Evolutionary conservation across 2,888 invertebrate species (phyloP).

Genomic region (Proisotoma minuta): DNA sequence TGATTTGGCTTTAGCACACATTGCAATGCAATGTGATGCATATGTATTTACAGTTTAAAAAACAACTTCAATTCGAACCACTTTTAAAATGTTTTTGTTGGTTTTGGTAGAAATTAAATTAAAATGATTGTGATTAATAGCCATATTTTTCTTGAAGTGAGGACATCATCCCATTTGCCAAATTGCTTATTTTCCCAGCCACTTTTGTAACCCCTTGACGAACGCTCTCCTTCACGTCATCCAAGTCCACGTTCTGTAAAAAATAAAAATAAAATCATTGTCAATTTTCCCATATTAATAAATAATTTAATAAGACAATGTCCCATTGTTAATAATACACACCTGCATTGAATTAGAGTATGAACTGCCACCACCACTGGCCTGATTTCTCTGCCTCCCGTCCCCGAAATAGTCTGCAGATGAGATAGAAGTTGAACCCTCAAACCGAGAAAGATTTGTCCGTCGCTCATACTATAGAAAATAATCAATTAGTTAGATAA

Average conservation of each 20-base stretch:
- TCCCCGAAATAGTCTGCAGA: conserved; percentile 91
- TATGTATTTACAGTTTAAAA: conserved; percentile 3
- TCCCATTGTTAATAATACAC: no score
- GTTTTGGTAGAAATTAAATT: no score
- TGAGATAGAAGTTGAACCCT: conserved; percentile 91
- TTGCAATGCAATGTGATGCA: no score
- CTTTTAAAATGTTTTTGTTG: no score
- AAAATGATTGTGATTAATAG: conserved; percentile 33
- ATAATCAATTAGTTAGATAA: conserved; percentile 23
- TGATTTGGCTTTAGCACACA: no score
- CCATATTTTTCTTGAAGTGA: conserved; percentile 71
- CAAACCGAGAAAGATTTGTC: conserved; percentile 68
- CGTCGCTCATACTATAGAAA: conserved; percentile 56
- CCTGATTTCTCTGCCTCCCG: conserved; percentile 49
- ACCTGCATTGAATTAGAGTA: conserved; percentile 24
- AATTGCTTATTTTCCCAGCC: conserved; percentile 88
- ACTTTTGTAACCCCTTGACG: conserved; percentile 95
- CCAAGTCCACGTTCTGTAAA: conserved; percentile 65
- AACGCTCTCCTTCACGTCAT: conserved; percentile 95
- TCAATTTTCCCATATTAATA: no score
- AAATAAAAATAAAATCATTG: conserved; percentile 4
- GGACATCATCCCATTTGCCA: conserved; percentile 90
- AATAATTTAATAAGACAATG: no score
- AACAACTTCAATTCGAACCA: no score
- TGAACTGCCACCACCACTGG: background rate